phyloP scores from a whole-genome alignment of 2,888 invertebrate species.

The Napeogenes inachia region DNA sequence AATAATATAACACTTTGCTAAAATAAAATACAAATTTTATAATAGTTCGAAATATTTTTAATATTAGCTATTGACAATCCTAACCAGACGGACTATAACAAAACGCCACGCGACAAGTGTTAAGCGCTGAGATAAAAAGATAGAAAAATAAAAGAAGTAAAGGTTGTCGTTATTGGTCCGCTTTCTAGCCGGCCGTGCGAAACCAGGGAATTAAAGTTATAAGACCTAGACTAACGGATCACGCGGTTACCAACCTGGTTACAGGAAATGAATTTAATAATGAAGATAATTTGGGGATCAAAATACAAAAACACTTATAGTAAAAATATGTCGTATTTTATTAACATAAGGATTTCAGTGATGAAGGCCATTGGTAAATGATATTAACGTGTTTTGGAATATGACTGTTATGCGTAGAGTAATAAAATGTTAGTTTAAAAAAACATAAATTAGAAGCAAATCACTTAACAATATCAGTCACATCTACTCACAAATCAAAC shows the following conservation, averaged over 20 bases:
- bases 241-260: neutral
- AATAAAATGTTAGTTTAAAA: neutral
- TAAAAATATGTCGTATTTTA: no score
- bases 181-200: slow-evolving; percentile 34
- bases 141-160: slow-evolving; percentile 27
- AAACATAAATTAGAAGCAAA: neutral
- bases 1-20: no score
- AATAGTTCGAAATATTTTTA: no score
- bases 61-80: slow-evolving; percentile 20
- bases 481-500: neutral
- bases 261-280: neutral
- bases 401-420: neutral
- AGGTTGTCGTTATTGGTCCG: slow-evolving; percentile 32
- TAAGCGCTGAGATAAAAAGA: slow-evolving; percentile 25
- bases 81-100: slow-evolving; percentile 30
- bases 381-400: no score
- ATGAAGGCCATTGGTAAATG: no score
- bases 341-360: no score
- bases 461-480: neutral
- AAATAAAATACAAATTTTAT: no score
- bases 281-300: neutral
- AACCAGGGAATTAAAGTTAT: slow-evolving; percentile 29
- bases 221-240: slow-evolving; percentile 9
- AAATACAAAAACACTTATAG: no score
- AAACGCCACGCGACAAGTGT: slow-evolving; percentile 47